These are phyloP conservation scores for Notothenia coriiceps DNA, from an alignment of 2,113 vertebrate species.

Conservation along the genomic window DNA sequence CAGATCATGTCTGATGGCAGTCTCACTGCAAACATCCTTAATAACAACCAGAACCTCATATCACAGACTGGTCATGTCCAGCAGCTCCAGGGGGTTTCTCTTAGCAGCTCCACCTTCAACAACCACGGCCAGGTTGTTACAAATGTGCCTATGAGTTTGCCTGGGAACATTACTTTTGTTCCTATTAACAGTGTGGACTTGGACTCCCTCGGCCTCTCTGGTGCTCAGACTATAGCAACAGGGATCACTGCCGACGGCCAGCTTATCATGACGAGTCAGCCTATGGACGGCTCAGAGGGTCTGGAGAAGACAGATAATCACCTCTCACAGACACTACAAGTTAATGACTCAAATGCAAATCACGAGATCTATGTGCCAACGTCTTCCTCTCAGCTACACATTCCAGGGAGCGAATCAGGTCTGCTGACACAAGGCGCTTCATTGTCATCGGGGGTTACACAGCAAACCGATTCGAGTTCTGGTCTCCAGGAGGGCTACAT, in stretches of 20 bases:
- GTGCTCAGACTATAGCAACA: constrained; percentile 97
- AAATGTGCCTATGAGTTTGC: constrained; percentile 96
- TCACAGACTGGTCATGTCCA: constrained; percentile 94
- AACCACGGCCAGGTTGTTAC: constrained; percentile 97
- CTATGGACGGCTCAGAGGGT: constrained; percentile 90
- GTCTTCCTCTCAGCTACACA: constrained; percentile 92
- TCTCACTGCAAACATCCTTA: constrained; percentile 90
- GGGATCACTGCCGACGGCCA: constrained; percentile 97
- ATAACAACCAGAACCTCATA: constrained; percentile 92
- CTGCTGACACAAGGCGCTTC: constrained; percentile 92
- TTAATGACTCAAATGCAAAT: constrained; percentile 89
- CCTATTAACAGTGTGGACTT: constrained; percentile 98
- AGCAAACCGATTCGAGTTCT: constrained; percentile 87
- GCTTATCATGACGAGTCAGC: constrained; percentile 92
- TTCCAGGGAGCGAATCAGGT: constrained; percentile 90
- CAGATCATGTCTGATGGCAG: constrained; percentile 95
- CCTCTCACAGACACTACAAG: constrained; percentile 89
- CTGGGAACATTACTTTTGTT: constrained; percentile 99
- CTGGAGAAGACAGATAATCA: constrained; percentile 92
- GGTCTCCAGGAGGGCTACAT: constrained; percentile 94
- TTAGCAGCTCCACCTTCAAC: constrained; percentile 94
- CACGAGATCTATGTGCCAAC: constrained; percentile 98
- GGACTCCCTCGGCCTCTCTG: constrained; percentile 96
- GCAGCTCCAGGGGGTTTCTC: constrained; percentile 95
- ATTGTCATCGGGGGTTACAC: constrained; percentile 83